Evolutionary conservation across 2,888 invertebrate species (phyloP).

Genomic region (Ophion ellenae): DNA sequence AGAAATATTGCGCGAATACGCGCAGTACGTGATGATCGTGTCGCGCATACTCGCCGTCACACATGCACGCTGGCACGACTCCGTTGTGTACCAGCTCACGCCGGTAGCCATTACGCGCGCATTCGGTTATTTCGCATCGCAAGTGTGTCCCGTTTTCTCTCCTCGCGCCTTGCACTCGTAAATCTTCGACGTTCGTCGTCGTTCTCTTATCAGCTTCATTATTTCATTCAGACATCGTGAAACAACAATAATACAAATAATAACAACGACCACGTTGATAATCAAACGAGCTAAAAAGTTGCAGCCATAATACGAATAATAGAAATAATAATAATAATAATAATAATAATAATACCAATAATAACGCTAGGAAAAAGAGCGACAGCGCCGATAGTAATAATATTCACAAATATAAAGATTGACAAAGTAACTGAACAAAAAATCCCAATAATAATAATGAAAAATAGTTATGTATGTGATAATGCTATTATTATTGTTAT

Average conservation of each 20-base stretch:
- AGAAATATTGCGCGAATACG: slow-evolving; percentile 24
- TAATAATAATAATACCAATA: no score
- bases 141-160: slow-evolving; percentile 38
- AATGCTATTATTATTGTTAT: no score
- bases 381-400: not conserved
- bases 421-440: not conserved
- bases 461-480: not conserved
- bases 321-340: not conserved
- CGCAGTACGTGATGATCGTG: slow-evolving; percentile 5
- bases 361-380: no score
- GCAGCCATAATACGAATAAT: not conserved
- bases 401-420: not conserved
- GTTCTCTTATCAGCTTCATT: not conserved
- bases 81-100: slow-evolving; percentile 41
- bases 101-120: slow-evolving; percentile 67
- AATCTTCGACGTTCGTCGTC: not conserved
- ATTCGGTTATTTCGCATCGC: slow-evolving; percentile 56
- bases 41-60: slow-evolving; percentile 1
- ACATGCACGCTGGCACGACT: slow-evolving; percentile 30
- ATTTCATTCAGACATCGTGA: not conserved
- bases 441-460: not conserved
- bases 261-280: not conserved
- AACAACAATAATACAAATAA: slow-evolving; percentile 7
- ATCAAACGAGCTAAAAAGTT: not conserved
- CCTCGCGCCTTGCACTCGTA: slow-evolving; percentile 1